Conservation (phyloP, 1,140 invertebrate genomes). For the Cydia amplana region DNA sequence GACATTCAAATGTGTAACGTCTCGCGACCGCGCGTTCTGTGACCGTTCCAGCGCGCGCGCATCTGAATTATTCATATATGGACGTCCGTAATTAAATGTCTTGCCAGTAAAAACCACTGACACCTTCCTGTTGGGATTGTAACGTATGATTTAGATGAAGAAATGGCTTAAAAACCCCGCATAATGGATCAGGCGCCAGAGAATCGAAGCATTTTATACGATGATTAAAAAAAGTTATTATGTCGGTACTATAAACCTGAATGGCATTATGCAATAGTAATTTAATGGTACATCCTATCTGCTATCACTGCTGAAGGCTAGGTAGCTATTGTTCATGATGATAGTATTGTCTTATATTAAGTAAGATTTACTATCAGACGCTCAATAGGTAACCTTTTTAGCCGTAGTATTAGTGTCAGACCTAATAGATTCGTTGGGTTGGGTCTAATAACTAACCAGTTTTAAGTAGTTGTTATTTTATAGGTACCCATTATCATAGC, state of each 20-base stretch:
- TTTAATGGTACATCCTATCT: slow-evolving; percentile 16
- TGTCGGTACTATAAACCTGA: not conserved
- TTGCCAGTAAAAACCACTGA: slow-evolving; percentile 68
- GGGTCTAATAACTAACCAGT: slow-evolving; percentile 2
- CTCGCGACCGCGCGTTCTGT: slow-evolving; percentile 52
- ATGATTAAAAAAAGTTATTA: slow-evolving; percentile 1
- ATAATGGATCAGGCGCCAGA: slow-evolving; percentile 25
- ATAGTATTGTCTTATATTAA: slow-evolving; percentile 21
- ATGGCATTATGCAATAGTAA: slow-evolving; percentile 11
- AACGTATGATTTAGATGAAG: slow-evolving; percentile 35
- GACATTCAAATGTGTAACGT: slow-evolving; percentile 18
- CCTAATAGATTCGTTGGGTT: slow-evolving; percentile 20
- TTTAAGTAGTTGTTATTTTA: not conserved
- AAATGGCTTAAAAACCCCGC: slow-evolving; percentile 2
- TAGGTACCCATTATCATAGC: not conserved
- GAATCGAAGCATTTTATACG: slow-evolving; percentile 28
- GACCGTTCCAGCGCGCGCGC: slow-evolving; percentile 61
- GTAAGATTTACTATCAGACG: slow-evolving; percentile 11
- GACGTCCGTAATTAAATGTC: slow-evolving; percentile 70
- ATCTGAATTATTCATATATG: slow-evolving; percentile 68
- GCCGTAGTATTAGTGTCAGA: slow-evolving; percentile 11
- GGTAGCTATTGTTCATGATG: slow-evolving; percentile 11
- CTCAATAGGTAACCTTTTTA: slow-evolving; percentile 7
- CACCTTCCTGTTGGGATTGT: slow-evolving; percentile 68
- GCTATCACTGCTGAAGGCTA: slow-evolving; percentile 18